These are phyloP conservation scores for Himalopsyche kuldschensis DNA, from an alignment of 2,888 invertebrate genomes.

Conservation along the genomic window DNA sequence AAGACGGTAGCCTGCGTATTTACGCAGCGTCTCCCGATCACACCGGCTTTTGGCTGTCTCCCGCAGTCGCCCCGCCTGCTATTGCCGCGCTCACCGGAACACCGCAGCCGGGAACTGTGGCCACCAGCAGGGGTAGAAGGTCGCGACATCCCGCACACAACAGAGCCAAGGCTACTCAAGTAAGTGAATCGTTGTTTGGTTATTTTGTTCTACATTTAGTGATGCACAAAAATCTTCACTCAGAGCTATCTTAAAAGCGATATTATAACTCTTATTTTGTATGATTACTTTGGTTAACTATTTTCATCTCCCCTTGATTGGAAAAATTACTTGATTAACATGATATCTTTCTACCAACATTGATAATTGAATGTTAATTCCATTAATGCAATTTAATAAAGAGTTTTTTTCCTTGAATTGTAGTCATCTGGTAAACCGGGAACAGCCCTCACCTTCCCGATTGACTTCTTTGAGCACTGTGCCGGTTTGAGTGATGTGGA, in stretches of 20 bases:
- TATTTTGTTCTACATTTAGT: neutral
- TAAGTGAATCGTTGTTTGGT: neutral
- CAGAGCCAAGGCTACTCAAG: constrained; percentile 25
- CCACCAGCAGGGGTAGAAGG: neutral
- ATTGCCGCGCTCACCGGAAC: constrained; percentile 62
- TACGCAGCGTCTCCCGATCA: constrained; percentile 88
- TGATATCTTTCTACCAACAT: too few species aligned
- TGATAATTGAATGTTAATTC: too few species aligned
- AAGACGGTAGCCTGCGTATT: constrained; percentile 94
- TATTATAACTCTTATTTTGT: too few species aligned
- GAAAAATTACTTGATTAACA: too few species aligned
- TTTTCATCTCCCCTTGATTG: too few species aligned
- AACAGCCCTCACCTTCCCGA: constrained; percentile 78
- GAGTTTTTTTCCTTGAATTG: neutral
- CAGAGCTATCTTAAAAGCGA: too few species aligned
- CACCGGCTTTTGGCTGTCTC: constrained; percentile 66
- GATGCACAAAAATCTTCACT: neutral
- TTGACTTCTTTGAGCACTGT: constrained; percentile 97
- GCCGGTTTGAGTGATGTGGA: constrained; percentile 90
- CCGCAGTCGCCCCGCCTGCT: constrained; percentile 57
- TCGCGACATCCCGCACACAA: neutral
- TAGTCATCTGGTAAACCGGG: constrained; percentile 61
- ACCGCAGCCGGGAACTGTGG: constrained; percentile 57
- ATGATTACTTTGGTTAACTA: too few species aligned
- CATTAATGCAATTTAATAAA: too few species aligned